Percentiles rank a stretch among this genome's conserved stretches.
Conservation (phyloP, 2,888 invertebrate species). For the Melitaea athalia region DNA sequence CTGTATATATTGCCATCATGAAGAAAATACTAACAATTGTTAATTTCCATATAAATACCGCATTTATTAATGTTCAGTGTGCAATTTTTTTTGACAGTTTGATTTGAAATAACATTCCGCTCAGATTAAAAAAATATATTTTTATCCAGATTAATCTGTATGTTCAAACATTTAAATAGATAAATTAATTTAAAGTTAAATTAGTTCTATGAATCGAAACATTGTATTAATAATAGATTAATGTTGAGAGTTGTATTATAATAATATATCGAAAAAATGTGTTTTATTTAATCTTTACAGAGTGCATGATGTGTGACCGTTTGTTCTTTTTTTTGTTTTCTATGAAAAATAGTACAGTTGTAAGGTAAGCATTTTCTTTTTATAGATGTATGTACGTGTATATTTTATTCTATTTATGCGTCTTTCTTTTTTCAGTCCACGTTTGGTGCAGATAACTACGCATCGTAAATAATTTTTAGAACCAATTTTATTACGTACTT, state of each 20-base stretch:
- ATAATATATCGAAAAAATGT: conserved; percentile 52
- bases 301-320: conserved; percentile 37
- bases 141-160: conserved; percentile 27
- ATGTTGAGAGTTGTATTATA: conserved; percentile 70
- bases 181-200: conserved; percentile 39
- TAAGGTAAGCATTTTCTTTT: neutral
- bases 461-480: conserved; percentile 46
- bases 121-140: conserved; percentile 32
- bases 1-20: conserved; percentile 60
- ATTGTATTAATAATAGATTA: conserved; percentile 60
- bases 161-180: conserved; percentile 36
- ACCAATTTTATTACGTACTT: conserved; percentile 36
- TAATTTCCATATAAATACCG: conserved; percentile 38
- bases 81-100: conserved; percentile 58
- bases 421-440: conserved; percentile 67
- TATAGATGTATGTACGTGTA: neutral
- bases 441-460: conserved; percentile 76
- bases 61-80: conserved; percentile 57
- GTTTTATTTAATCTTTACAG: conserved; percentile 53
- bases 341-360: neutral
- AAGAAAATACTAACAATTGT: conserved; percentile 40
- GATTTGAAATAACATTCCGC: conserved; percentile 44
- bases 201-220: conserved; percentile 42
- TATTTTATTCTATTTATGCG: conserved; percentile 24
- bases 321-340: conserved; percentile 26